Evolutionary conservation across 2,888 invertebrate species (phyloP).

Genomic region (Halictus quadricinctus): DNA sequence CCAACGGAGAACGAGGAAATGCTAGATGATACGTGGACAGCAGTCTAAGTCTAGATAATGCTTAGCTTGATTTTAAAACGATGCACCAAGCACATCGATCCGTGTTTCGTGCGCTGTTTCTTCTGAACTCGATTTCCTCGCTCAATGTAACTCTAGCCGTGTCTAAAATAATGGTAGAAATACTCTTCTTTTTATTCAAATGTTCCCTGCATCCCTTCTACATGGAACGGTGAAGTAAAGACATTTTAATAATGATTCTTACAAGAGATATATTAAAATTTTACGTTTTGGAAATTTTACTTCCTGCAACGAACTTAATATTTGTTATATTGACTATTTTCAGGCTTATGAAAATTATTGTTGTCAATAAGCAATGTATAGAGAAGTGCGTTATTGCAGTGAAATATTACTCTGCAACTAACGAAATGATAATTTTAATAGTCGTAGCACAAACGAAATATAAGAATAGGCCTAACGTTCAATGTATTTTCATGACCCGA

Average conservation of each 20-base stretch:
- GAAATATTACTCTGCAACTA: neutral
- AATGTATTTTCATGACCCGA: neutral
- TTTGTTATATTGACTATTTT: neutral
- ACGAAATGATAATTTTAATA: neutral
- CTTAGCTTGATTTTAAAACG: slow-evolving; percentile 41
- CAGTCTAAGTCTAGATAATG: slow-evolving; percentile 17
- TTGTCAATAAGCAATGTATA: neutral
- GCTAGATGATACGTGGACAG: neutral
- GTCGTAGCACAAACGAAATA: neutral
- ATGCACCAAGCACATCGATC: slow-evolving; percentile 65
- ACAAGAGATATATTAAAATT: neutral
- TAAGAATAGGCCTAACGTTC: neutral
- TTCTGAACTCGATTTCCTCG: slow-evolving; percentile 26
- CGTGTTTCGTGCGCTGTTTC: slow-evolving; percentile 48
- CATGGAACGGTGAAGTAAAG: no score
- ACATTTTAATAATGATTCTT: neutral
- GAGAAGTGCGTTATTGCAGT: neutral
- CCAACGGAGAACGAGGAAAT: neutral
- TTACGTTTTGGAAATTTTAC: neutral
- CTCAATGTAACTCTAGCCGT: slow-evolving; percentile 16
- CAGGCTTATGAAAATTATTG: neutral
- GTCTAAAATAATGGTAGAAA: neutral
- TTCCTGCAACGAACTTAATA: neutral
- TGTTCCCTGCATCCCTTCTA: neutral
- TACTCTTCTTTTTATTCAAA: neutral